Percentiles rank a stretch among this genome's conserved stretches.
phyloP scores from a whole-genome alignment of 2,113 vertebrate species.

The Otocyon megalotis region DNA sequence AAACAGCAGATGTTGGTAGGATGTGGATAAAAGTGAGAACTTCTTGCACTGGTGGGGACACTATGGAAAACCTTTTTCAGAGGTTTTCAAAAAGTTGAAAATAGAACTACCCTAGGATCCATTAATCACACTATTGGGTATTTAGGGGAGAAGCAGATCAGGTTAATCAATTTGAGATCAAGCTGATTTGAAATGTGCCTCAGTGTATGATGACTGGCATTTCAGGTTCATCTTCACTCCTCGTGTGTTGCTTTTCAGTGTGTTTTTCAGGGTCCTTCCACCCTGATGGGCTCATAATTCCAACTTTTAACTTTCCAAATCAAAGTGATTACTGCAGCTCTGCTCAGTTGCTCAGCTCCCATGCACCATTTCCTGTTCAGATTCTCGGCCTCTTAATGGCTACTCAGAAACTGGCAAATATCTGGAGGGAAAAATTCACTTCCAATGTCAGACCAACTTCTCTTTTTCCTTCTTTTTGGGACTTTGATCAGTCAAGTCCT shows the following conservation, averaged over 20 bases:
- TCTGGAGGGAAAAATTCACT: not conserved
- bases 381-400: not conserved
- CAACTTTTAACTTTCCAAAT: not conserved
- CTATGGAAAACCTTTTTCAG: too few species aligned
- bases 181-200: not conserved
- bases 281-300: not conserved
- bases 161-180: not conserved
- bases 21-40: too few species aligned
- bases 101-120: too few species aligned
- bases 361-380: not conserved
- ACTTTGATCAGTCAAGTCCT: not conserved
- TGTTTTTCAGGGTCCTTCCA: not conserved
- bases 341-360: not conserved
- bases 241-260: rapidly evolving
- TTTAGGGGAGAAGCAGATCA: not conserved
- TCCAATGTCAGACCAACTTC: not conserved
- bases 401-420: not conserved
- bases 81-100: too few species aligned
- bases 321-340: not conserved
- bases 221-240: not conserved
- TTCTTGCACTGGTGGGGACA: too few species aligned
- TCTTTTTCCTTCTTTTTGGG: not conserved
- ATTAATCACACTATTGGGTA: too few species aligned
- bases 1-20: too few species aligned
- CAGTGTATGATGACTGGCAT: not conserved